Base-by-base conservation (phyloP, 37 sponge, comb jelly and placozoan species). In the Bolinopsis microptera region DNA sequence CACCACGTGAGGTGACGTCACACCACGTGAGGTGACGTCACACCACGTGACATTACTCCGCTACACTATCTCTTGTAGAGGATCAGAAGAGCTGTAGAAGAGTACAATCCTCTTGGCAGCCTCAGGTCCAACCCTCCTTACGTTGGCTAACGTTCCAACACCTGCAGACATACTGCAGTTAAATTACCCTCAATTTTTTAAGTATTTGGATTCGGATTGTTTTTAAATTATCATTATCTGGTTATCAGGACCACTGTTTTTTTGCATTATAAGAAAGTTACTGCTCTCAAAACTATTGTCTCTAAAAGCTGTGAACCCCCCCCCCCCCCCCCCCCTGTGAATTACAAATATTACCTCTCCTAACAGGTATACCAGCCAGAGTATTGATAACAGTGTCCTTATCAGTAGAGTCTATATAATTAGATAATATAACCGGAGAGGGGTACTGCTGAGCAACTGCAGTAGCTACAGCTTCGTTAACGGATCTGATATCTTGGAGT, bases 371-470 rank as follows among this genome's bases (percentile, higher is more conserved):
- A 36, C 33, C 80, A 16, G 80, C 80, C 0, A 77, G 35, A 16
- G 80, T 77, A 9, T 31, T 1, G 3, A 77, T 36, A 35, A 36
- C 80, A 1, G 36, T 16, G 0, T 77, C 80, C 21, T 28, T 16
- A 18, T 35, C 35, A 36, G 1, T 2, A 13, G 9, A 18, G 3
- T 34, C 37, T 27, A 77, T 77, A 32, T 34, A 77, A 8, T 77
- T 77, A 35, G 2, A 16, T 18, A 77, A 32, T 34, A 31, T 35
- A 27, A 35, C 21, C 18, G 80, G 80, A 28, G 80, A 77, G 36
- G 80, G 80, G 80, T 77, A 77, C 37, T 77, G 80, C 9, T 77
- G 80, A 34, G 80, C 80, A 32, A 77, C 80, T 32, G 80, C 80
- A 32, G 33, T 77, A 3, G 80, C 80, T 35, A 77, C 32, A 35